These are phyloP conservation scores for Heliconius eleuchia DNA, from an alignment of 1,140 invertebrate genomes.

Conservation along the genomic window DNA sequence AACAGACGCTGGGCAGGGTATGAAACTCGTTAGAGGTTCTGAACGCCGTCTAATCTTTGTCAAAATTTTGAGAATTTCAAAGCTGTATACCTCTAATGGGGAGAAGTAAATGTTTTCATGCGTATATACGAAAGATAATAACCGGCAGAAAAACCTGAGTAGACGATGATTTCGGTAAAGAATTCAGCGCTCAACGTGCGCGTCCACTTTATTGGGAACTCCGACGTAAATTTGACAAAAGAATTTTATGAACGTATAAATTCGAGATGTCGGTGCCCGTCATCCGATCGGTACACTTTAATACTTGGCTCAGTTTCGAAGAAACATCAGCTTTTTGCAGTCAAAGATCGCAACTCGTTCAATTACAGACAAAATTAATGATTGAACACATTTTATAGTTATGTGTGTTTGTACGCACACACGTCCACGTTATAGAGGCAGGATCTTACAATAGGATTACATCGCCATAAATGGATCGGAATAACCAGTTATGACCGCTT, in stretches of 20 bases:
- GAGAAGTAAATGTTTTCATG: constrained; percentile 44
- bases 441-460: constrained; percentile 76
- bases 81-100: constrained; percentile 42
- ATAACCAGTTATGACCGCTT: constrained; percentile 77
- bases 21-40: constrained; percentile 4
- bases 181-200: constrained; percentile 51
- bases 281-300: constrained; percentile 65
- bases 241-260: constrained; percentile 79
- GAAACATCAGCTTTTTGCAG: constrained; percentile 71
- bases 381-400: constrained; percentile 74
- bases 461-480: constrained; percentile 70
- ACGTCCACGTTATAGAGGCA: constrained; percentile 45
- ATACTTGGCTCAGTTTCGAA: constrained; percentile 60
- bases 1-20: neutral
- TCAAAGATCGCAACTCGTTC: constrained; percentile 65
- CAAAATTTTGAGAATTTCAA: constrained; percentile 38
- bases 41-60: constrained; percentile 28
- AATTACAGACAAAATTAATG: constrained; percentile 79
- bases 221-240: constrained; percentile 77
- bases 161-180: constrained; percentile 74
- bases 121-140: constrained; percentile 63
- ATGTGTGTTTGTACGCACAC: constrained; percentile 48
- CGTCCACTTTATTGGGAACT: constrained; percentile 64
- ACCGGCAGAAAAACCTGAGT: constrained; percentile 61
- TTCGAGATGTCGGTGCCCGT: constrained; percentile 57